Conservation (phyloP, 2,113 vertebrate genomes). For the Corythoichthys haematopterus region DNA sequence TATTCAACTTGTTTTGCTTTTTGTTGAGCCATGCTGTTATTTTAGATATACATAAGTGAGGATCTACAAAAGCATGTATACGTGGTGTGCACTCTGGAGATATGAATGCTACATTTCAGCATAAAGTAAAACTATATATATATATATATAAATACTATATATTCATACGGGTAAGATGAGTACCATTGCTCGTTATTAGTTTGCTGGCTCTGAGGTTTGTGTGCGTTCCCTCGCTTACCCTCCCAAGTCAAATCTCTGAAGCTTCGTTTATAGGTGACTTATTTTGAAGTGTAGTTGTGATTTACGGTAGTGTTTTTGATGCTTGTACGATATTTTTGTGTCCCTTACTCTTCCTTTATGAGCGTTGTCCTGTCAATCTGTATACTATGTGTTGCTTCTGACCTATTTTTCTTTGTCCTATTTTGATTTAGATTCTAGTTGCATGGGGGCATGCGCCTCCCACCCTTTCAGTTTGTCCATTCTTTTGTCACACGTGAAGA, state of each 20-base stretch:
- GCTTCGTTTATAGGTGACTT: conserved; percentile 47
- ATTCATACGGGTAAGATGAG: conserved; percentile 78
- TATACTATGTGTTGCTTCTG: conserved; percentile 44
- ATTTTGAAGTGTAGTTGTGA: conserved; percentile 58
- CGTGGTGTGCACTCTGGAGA: conserved; percentile 52
- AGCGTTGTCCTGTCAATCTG: conserved; percentile 49
- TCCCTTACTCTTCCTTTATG: conserved; percentile 29
- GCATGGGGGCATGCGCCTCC: conserved; percentile 27
- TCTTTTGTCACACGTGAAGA: conserved; percentile 53
- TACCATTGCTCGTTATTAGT: conserved; percentile 60
- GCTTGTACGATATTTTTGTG: conserved; percentile 36
- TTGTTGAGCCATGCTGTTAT: conserved; percentile 68
- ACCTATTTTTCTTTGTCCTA: conserved; percentile 27
- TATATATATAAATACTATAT: conserved; percentile 59
- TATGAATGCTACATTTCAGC: conserved; percentile 56
- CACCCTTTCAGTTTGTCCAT: conserved; percentile 44
- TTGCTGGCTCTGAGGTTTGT: conserved; percentile 60
- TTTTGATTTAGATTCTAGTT: conserved; percentile 40
- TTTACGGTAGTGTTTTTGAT: conserved; percentile 48
- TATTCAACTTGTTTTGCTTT: conserved; percentile 78
- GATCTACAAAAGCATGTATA: conserved; percentile 53
- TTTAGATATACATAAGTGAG: conserved; percentile 49
- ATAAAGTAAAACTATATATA: conserved; percentile 55
- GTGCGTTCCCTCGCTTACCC: conserved; percentile 13
- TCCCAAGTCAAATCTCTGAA: conserved; percentile 31